Evolutionary conservation across 2,888 invertebrate genomes (phyloP), one percentile per base, ranked within the genome.

Genomic region (Leptinotarsa rubiginosa): DNA sequence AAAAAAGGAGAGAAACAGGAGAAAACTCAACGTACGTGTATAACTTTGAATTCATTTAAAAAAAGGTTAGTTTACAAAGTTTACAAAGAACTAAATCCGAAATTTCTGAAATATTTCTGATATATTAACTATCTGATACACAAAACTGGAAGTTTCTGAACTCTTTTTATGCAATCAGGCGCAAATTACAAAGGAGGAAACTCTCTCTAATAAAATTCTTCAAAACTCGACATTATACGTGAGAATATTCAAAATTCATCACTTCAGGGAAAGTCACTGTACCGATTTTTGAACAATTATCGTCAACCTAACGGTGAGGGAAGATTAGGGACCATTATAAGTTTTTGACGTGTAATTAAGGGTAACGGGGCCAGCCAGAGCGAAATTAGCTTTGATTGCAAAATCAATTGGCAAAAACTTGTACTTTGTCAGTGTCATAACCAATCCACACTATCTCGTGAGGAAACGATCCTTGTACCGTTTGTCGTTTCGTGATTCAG

Each of bases 391-490:
- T 79, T 80, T 84, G 81, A 84, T 83, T 82, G 83, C 81, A 83
- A 84, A 84, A 84, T 84, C 84, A 83, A 84, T 84, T 82, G 75
- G 75, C 77, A 67, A 77, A 65, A 71, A 78, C 77, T 80, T 78
- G 77, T 76, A 76, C 76, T 78, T 78, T 78, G 77, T 78, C 80
- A 76, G 69, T 75, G 75, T 75, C 77, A 77, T 73, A 47, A 54
- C 41, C 75, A 73, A 75, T 74, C 70, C 69, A 59, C 65, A 74
- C 68, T 70, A 66, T 73, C 73, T 65, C 70, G 65, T 41, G 59
- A 54, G 49, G 50, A 69, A 70, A 67, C 70, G 72, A 64, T 76
- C 3, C 41, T 16, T 12, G 7, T 75, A 70, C 15, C 62, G 41
- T 62, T 62, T 41, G 56, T 62, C 62, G n/a, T 31, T 62, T n/a